A percentile compares a stretch with the other conserved stretches of the same genome.
Conservation (phyloP, 1,140 invertebrate species). For the Platorchestia sp. region DNA sequence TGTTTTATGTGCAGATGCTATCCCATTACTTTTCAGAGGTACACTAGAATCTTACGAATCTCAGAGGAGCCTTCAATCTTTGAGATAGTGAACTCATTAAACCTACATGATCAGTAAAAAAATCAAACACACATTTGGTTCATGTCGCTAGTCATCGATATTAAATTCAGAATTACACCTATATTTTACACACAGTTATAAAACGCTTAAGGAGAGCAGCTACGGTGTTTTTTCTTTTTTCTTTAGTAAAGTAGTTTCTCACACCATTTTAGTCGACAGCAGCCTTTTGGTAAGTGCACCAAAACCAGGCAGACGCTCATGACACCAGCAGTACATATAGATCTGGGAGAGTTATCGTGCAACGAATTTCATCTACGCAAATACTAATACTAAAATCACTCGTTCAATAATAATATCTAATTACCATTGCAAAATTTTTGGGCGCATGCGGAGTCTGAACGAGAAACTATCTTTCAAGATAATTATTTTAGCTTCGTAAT, state of each 20-base stretch:
- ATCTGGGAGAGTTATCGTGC: not conserved
- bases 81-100: not conserved
- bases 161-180: not conserved
- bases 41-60: too few species aligned
- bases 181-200: not conserved
- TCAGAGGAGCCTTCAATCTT: too few species aligned
- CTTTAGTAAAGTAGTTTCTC: not conserved
- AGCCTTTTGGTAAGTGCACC: not conserved
- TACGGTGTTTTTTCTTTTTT: not conserved
- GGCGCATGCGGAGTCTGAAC: not conserved
- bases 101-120: not conserved
- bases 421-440: not conserved
- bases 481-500: not conserved
- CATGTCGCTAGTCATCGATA: not conserved
- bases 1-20: too few species aligned
- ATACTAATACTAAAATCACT: not conserved
- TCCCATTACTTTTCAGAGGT: too few species aligned
- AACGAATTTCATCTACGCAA: not conserved
- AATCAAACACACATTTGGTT: not conserved
- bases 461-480: not conserved
- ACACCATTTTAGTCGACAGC: not conserved
- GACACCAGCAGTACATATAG: not conserved
- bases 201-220: not conserved
- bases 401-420: not conserved
- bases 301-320: not conserved